Base-by-base conservation (phyloP, 1,140 invertebrate genomes). In the Euschistus heros region DNA sequence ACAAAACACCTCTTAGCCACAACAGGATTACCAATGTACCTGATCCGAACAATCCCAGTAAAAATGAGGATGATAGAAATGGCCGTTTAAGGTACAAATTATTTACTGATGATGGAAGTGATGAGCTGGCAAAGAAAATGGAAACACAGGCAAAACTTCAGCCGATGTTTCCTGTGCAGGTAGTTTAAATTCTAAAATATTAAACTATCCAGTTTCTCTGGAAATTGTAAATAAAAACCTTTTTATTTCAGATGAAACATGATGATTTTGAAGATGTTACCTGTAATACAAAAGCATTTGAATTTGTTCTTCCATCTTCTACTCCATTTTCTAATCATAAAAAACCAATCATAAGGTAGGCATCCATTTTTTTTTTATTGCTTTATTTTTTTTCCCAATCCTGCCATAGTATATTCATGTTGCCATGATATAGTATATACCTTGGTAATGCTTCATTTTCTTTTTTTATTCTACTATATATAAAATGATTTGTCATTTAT, bases 211-310 rank as follows among this genome's bases (percentile, higher is more conserved):
- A 3, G 13, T 37, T 62, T 18, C 30, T 50, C 47, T 50, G 3
- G 47, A n/a, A 10, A 46, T 62, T 44, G 18, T 33, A 5, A 61
- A 44, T 62, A 7, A 24, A 62, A 6, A 33, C n/a, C 3, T 13
- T 46, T 22, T 17, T n/a, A 50, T 20, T 63, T 63, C 8, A 47
- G 62, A 37, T 61, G 1, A 54, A 66, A 63, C 55, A 55, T 59
- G 57, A 63, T 67, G 65, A 68, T 20, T 65, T 61, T 30, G 27
- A 60, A 27, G 65, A 70, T 54, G 64, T 68, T 24, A 70, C 69
- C 6, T 70, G 69, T 63, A 70, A 70, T 50, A 70, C 69, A 13
- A 68, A 67, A 61, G 69, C 69, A 20, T 70, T 70, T 66, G 63
- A 60, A 18, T 70, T 70, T 64, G 66, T 33, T 20, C 63, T 70